Evolutionary conservation across 30 jellyfish, hydroid and myxozoan genomes (phyloP), one percentile per base, ranked within the genome.

Genomic region (Aurelia aurita complex sp. Pacific): DNA sequence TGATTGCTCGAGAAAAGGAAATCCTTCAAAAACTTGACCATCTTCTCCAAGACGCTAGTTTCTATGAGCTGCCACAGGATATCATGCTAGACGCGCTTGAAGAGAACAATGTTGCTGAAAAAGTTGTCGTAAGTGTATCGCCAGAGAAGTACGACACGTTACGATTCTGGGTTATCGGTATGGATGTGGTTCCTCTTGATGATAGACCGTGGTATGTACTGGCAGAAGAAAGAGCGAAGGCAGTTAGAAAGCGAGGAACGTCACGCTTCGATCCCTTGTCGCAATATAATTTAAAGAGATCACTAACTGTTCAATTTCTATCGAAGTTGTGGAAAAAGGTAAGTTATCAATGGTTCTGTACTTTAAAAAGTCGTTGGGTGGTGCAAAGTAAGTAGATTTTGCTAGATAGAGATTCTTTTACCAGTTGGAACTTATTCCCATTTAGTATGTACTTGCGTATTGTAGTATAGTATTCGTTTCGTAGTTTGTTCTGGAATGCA

Each of bases 111-210:
- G 92, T 80, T 50, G 92, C 87, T 5, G 97, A 88, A 66, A 64
- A 77, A 62, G 71, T 88, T 35, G 79, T 64, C 18, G 86, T 88
- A 38, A 67, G 57, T 54, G 87, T 88, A 38, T 79, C 92, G 32
- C 91, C 92, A 14, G 79, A 66, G 52, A 62, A 80, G 38, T 88
- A 88, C 67, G 97, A 43, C 34, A 74, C 80, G 16, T 68, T 88
- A 61, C 54, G 60, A 35, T 88, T 88, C 85, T 88, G 97, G 97
- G 92, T 88, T 4, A 59, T 88, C 60, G 97, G 97, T 10, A 88
- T 88, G 97, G 97, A 88, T 67, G 89, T 88, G 23, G 86, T 67
- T 5, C 97, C 97, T 51, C 50, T 88, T 10, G 97, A 88, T 64
- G 89, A 79, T 33, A 65, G 95, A 14, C 95, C 95, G 16, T 85